These are phyloP conservation scores for Rhinella marina DNA, from an alignment of 2,797 vertebrate genomes.

Conservation along the genomic window DNA sequence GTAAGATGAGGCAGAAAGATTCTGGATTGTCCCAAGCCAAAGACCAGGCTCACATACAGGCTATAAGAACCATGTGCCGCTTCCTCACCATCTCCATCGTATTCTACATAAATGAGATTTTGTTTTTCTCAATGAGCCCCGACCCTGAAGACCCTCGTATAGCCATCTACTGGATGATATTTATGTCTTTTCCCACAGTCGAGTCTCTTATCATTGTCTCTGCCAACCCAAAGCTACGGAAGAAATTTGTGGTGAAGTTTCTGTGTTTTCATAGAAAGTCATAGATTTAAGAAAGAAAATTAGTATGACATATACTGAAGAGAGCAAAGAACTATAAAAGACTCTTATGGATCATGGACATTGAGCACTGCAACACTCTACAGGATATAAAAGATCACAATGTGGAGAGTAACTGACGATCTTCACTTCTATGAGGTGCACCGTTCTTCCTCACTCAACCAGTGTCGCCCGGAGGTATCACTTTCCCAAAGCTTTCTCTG, in stretches of 20 bases:
- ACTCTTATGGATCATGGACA: too few relatives aligned
- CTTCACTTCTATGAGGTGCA: too few relatives aligned
- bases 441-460: too few relatives aligned
- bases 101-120: neutral
- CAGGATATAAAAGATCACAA: too few relatives aligned
- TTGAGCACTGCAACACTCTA: too few relatives aligned
- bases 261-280: neutral
- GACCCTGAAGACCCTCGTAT: neutral
- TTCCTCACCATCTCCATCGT: neutral
- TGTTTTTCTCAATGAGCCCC: neutral
- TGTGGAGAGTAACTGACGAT: too few relatives aligned
- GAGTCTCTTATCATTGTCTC: neutral
- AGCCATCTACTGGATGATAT: neutral
- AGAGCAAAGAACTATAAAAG: too few relatives aligned
- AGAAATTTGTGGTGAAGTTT: neutral
- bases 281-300: neutral
- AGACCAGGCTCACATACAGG: constrained; percentile 11
- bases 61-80: neutral
- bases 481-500: too few relatives aligned
- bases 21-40: neutral
- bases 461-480: too few relatives aligned
- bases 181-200: neutral
- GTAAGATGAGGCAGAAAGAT: neutral
- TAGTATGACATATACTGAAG: too few relatives aligned
- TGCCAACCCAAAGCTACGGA: neutral